Evolutionary conservation across 2,888 invertebrate species (phyloP), one percentile per base, ranked within the genome.

Genomic region (Acanthosoma haemorrhoidale): DNA sequence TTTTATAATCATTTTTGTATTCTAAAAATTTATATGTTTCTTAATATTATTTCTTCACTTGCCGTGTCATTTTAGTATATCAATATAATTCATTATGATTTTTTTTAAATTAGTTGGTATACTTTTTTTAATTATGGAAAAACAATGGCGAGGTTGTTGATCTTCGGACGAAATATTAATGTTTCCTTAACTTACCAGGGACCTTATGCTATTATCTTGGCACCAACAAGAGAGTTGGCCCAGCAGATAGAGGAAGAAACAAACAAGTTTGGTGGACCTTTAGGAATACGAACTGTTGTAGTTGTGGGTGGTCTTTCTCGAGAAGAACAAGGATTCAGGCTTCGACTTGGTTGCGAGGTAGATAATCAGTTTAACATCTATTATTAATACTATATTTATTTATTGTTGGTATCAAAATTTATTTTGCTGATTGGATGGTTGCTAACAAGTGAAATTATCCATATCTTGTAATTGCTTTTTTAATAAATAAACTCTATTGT

Each of bases 201-300:
- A 4, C 99, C 99, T 0, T 99, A 99, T 81, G 98, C 99, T 25
- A 94, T 99, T 68, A 99, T 99, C 78, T 84, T 99, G 81, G 99
- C 99, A 0, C 99, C 99, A 1, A 99, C 99, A n/a, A 91, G 99
- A 81, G 98, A 99, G 80, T 86, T 99, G 83, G 98, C 98, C 0
- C 97, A 98, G 79, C 98, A 99, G 82, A 99, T 99, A 77, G 98
- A 99, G 82, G 98, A 98, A 80, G 99, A 99, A 81, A 95, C 97
- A 0, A 91, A 90, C 73, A 99, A 97, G 81, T 99, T 99, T 83
- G 99, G 98, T 21, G 88, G 90, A 75, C 93, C 94, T 1, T 81
- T 97, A 60, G 94, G 90, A 18, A 96, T 97, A 70, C 87, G 95
- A 68, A 96, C 96, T 1, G 96, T 96, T 0, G 95, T 96, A 2